Percentiles rank a stretch among this genome's conserved stretches.
Evolutionary conservation across 2,797 vertebrate genomes (phyloP).

Genomic region (Centroberyx gerrardi): DNA sequence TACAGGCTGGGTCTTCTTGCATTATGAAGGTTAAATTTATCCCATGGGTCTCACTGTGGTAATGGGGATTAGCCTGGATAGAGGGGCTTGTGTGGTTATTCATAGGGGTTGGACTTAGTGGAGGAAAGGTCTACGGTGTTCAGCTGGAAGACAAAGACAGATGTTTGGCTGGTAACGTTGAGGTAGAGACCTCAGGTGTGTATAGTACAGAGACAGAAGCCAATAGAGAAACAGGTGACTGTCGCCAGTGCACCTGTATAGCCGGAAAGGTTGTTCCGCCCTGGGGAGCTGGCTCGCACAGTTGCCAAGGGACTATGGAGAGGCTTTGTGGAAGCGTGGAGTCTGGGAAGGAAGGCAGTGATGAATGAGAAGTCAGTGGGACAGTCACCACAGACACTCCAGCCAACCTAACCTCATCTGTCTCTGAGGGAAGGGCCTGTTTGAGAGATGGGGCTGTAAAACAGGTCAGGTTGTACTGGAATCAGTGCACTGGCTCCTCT

Average conservation of each 20-base stretch:
- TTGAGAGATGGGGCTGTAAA: conserved; percentile 56
- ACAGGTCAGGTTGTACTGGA: conserved; percentile 48
- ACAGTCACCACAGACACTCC: conserved; percentile 31
- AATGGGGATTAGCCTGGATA: conserved; percentile 74
- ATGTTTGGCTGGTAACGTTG: not conserved
- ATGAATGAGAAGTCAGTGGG: conserved; percentile 54
- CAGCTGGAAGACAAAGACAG: conserved; percentile 49
- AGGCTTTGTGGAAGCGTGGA: conserved; percentile 6
- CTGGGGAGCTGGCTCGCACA: conserved; percentile 46
- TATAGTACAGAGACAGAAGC: conserved; percentile 2
- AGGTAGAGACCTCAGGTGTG: conserved; percentile 42
- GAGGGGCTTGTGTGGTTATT: conserved; percentile 61
- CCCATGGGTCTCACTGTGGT: conserved; percentile 58
- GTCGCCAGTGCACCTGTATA: conserved; percentile 51
- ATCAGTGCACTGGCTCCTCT: conserved; percentile 32
- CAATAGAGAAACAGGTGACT: conserved; percentile 27
- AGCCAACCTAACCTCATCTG: conserved; percentile 37
- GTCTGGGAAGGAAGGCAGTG: conserved; percentile 19
- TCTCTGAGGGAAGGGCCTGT: conserved; percentile 49
- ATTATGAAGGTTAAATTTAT: conserved; percentile 56
- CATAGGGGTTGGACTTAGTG: conserved; percentile 67
- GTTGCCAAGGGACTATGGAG: conserved; percentile 48
- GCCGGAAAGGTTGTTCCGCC: conserved; percentile 42
- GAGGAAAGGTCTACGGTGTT: conserved; percentile 48
- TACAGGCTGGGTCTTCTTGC: conserved; percentile 29